phyloP scores from a whole-genome alignment of 2,113 vertebrate genomes.

The Haemorhous mexicanus region DNA sequence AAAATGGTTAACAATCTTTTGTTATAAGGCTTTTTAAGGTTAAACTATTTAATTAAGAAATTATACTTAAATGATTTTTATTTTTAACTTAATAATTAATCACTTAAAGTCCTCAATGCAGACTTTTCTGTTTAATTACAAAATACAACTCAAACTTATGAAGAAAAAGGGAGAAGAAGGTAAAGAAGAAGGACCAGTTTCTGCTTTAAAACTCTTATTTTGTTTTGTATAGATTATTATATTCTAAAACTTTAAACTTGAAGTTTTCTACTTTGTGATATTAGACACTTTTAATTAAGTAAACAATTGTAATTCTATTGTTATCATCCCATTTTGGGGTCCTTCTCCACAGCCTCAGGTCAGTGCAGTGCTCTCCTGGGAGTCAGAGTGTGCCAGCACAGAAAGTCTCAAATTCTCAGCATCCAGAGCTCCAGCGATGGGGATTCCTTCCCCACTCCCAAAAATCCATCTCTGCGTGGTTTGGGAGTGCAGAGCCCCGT shows the following conservation, averaged over 20 bases:
- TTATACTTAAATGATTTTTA: background rate
- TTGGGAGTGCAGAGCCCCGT: background rate
- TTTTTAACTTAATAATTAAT: background rate
- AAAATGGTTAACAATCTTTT: background rate
- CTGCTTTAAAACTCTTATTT: background rate
- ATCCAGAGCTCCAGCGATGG: background rate
- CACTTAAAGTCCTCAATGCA: background rate
- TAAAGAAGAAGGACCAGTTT: background rate
- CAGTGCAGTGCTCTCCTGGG: background rate
- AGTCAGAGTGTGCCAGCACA: too few relatives aligned
- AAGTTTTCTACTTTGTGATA: background rate
- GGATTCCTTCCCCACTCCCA: background rate
- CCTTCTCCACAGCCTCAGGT: background rate
- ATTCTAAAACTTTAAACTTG: background rate
- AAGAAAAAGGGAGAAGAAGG: background rate
- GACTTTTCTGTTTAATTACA: background rate
- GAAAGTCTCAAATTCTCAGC: background rate
- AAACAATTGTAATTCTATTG: background rate
- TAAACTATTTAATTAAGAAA: background rate
- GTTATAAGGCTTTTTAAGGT: background rate
- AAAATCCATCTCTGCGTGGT: accelerated
- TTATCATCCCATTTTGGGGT: background rate
- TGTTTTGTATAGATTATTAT: background rate
- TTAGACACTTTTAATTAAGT: background rate
- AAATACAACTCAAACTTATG: background rate